Evolutionary conservation across 1,140 invertebrate genomes (phyloP).

Genomic region (Drosophila aff.): DNA sequence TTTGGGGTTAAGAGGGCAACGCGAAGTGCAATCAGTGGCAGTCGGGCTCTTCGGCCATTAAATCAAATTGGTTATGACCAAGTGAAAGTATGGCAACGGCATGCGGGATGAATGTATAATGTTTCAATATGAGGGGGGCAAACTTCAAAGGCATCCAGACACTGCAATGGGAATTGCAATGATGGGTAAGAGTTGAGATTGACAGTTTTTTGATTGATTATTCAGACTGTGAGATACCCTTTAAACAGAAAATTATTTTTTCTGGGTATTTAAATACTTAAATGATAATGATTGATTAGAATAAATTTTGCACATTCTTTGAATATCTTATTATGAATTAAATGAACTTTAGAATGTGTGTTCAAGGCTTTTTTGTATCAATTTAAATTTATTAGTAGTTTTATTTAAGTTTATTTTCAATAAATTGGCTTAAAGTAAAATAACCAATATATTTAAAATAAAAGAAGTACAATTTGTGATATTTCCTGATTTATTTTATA

Average conservation of each 20-base stretch:
- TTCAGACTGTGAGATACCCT: background rate
- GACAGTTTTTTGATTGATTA: background rate
- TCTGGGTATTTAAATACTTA: background rate
- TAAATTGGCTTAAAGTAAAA: too few relatives aligned
- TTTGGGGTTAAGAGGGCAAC: slow-evolving; percentile 70
- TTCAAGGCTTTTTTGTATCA: too few relatives aligned
- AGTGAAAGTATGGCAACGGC: slow-evolving; percentile 65
- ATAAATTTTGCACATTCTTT: too few relatives aligned
- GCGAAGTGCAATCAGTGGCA: slow-evolving; percentile 33
- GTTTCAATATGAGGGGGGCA: slow-evolving; percentile 13
- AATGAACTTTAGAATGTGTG: too few relatives aligned
- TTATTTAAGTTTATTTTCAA: too few relatives aligned
- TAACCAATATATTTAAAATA: background rate
- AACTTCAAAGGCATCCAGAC: slow-evolving; percentile 45
- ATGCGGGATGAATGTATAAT: slow-evolving; percentile 22
- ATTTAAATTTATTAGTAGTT: too few relatives aligned
- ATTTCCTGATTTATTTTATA: background rate
- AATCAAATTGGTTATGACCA: slow-evolving; percentile 57
- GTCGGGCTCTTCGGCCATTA: slow-evolving; percentile 38
- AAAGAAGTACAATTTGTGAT: background rate
- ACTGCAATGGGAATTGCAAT: slow-evolving; percentile 27
- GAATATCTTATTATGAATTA: too few relatives aligned
- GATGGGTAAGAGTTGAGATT: background rate
- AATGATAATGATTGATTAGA: too few relatives aligned
- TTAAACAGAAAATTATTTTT: background rate